These are phyloP conservation scores for Oithona nana DNA, from an alignment of 2,888 invertebrate species.

Conservation along the genomic window DNA sequence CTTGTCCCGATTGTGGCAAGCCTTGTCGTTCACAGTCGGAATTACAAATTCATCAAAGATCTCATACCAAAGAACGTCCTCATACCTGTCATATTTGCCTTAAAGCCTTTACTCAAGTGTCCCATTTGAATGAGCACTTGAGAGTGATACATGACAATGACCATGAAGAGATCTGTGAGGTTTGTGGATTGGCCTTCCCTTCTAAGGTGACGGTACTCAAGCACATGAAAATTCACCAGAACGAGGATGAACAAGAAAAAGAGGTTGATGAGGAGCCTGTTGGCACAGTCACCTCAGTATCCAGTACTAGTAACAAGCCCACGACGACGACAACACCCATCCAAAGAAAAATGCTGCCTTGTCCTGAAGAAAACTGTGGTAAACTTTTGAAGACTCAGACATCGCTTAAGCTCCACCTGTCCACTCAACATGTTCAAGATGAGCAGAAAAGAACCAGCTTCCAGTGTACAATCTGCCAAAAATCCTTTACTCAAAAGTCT, in stretches of 20 bases:
- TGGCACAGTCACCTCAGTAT: neutral
- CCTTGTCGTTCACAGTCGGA: neutral
- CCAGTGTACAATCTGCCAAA: constrained; percentile 19
- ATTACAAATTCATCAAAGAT: neutral
- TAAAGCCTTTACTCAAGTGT: neutral
- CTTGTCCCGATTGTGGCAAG: neutral
- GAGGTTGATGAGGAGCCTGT: neutral
- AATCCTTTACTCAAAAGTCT: constrained; percentile 19
- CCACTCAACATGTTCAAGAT: neutral
- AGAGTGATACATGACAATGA: neutral
- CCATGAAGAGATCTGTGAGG: neutral
- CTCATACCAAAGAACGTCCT: neutral
- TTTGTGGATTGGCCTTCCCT: neutral
- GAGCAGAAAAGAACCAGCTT: neutral
- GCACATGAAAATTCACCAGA: neutral
- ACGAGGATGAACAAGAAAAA: neutral
- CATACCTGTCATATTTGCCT: neutral
- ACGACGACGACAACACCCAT: no score
- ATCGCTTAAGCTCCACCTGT: neutral
- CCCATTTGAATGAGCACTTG: neutral
- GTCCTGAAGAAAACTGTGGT: neutral
- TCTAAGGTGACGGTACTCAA: neutral
- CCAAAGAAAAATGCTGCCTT: no score
- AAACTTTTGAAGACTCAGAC: neutral
- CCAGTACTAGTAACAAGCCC: neutral